Conservation (phyloP, 1,140 invertebrate genomes). For the Drosophila parvula region DNA sequence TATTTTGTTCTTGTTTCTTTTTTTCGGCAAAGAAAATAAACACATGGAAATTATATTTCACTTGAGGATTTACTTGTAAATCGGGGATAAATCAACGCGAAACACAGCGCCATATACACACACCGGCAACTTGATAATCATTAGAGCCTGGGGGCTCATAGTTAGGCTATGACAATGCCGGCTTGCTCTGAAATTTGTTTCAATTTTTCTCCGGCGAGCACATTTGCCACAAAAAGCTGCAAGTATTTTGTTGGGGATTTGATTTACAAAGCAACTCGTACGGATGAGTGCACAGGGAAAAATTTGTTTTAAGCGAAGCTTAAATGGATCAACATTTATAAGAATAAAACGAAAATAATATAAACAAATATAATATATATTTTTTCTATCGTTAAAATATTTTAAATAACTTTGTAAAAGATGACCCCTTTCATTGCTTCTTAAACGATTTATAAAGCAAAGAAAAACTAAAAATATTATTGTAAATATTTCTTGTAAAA, state of each 20-base stretch:
- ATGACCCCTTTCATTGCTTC: no score
- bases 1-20: conserved; percentile 13
- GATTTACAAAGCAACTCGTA: conserved; percentile 63
- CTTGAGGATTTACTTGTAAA: conserved; percentile 71
- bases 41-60: conserved; percentile 79
- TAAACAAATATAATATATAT: not conserved
- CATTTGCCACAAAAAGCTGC: conserved; percentile 56
- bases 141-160: conserved; percentile 48
- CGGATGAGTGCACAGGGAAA: conserved; percentile 29
- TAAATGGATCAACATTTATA: not conserved
- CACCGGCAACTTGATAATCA: conserved; percentile 60
- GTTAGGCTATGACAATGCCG: conserved; percentile 45
- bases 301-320: not conserved
- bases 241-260: conserved; percentile 75
- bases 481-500: not conserved
- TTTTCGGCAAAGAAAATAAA: conserved; percentile 50
- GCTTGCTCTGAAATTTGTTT: conserved; percentile 62
- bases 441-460: no score
- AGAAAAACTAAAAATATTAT: not conserved
- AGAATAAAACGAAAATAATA: not conserved
- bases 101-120: conserved; percentile 16
- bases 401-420: not conserved
- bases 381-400: not conserved
- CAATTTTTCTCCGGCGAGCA: conserved; percentile 59
- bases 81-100: conserved; percentile 68